Percentiles rank a stretch among this genome's conserved stretches.
phyloP scores from a whole-genome alignment of 35 echinoderm and acorn worm genomes.

The Ophiothrix spiculata region DNA sequence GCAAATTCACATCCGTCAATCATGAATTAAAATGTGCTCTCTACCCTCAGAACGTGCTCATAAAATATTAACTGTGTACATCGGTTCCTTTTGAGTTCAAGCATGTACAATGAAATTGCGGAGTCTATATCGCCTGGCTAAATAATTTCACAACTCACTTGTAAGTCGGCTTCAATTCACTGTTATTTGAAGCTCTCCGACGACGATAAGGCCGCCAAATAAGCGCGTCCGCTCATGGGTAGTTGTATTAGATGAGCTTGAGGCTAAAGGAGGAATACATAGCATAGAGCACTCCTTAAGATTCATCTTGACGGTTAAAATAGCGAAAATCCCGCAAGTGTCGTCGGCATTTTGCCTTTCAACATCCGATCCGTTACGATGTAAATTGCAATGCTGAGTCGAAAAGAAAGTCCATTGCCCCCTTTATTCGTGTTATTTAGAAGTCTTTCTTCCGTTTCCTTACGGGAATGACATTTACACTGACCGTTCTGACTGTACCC shows the following conservation, averaged over 20 bases:
- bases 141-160: constrained; percentile 14
- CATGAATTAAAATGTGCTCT: neutral
- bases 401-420: neutral
- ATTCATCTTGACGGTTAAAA: constrained; percentile 3
- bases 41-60: neutral
- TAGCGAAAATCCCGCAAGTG: constrained; percentile 11
- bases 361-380: neutral
- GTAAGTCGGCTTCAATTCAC: too few relatives aligned
- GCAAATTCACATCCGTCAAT: neutral
- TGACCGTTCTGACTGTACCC: neutral
- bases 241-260: neutral
- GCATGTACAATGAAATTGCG: constrained; percentile 11
- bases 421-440: neutral
- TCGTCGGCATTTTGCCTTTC: neutral
- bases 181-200: neutral
- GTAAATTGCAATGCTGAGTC: neutral
- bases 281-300: neutral
- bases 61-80: constrained; percentile 1
- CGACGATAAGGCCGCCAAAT: neutral
- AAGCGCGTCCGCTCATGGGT: neutral
- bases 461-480: neutral
- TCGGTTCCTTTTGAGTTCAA: neutral
- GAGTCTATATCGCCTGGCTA: constrained; percentile 2
- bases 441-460: too few relatives aligned
- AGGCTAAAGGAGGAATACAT: neutral